phyloP scores from a whole-genome alignment of 2,113 vertebrate genomes.

The Gulo gulo region DNA sequence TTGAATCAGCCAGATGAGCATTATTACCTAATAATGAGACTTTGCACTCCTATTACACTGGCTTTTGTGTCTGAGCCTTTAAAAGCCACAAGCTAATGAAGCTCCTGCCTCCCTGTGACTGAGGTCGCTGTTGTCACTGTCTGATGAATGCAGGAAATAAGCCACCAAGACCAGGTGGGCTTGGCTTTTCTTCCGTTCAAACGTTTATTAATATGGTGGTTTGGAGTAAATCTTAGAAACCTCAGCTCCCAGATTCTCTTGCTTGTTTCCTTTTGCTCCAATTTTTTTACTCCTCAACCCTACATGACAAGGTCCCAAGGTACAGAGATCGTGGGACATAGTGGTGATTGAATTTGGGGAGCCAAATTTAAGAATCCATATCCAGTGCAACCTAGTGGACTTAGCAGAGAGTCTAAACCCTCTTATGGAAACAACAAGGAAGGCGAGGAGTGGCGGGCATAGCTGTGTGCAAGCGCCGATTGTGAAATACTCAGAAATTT shows the following conservation, averaged over 20 bases:
- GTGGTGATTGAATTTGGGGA: neutral
- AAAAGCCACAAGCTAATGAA: constrained; percentile 67
- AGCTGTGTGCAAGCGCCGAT: neutral
- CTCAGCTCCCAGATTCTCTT: neutral
- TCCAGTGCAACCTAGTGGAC: neutral
- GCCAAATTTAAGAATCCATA: neutral
- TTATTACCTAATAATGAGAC: constrained; percentile 75
- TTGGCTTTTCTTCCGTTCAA: constrained; percentile 56
- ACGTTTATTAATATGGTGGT: constrained; percentile 13
- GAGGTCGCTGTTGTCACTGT: neutral
- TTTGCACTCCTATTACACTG: constrained; percentile 43
- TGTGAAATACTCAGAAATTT: neutral
- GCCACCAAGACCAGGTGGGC: constrained; percentile 50
- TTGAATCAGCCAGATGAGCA: constrained; percentile 67
- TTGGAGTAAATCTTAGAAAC: constrained; percentile 10
- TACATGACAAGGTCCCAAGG: neutral
- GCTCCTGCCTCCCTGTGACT: constrained; percentile 6
- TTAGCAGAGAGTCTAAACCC: neutral
- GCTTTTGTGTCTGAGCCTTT: constrained; percentile 66
- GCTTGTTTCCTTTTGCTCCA: neutral
- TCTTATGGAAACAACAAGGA: neutral
- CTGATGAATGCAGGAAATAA: constrained; percentile 67
- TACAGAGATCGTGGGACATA: neutral
- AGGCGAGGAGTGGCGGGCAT: neutral
- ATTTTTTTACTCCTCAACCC: neutral